Base-by-base conservation (phyloP, 2,888 invertebrate genomes). In the Auanema sp. region DNA sequence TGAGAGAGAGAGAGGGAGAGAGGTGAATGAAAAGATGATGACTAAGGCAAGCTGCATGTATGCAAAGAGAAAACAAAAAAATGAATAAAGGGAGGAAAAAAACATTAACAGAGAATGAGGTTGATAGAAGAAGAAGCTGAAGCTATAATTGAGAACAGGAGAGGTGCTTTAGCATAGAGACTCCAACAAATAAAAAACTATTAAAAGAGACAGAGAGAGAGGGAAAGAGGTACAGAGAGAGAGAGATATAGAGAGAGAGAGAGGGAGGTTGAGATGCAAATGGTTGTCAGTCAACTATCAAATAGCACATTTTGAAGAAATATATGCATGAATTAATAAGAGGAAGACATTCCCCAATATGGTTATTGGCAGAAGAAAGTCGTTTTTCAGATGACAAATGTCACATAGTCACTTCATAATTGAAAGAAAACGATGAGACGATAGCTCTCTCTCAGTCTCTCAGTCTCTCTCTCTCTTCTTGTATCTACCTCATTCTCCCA, bases 81-180 rank as follows among this genome's bases (percentile, higher is more conserved):
- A 47, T 47, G 47, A 47, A 21, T 18, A 10, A 47, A 21, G 3
- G 10, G 21, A 18, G 47, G 21, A 47, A 47, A 47, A 47, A 21
- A 47, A 47, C 16, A 47, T 47, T 47, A 47, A 18, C 16, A 47
- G 47, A 47, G 47, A 21, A 47, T 16, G 47, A 47, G 47, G 47
- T 21, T 18, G 47, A 47, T 47, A 21, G 47, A 5, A 47, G 47
- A 21, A 47, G 47, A 47, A 47, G 47, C 16, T 16, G 47, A 47
- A 47, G 16, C 33, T 33, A 33, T 33, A 33, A 33, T 33, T 33
- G 33, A 33, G 33, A 33, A 3, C 33, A 3, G 33, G 8, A 33
- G 33, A 33, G 33, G 33, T 33, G 33, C 33, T 33, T 33, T 33
- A 33, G 8, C 33, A 33, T 33, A 33, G 4, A 33, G 33, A 33